phyloP scores from a whole-genome alignment of 2,113 vertebrate species.

The Urocynchramus pylzowi region DNA sequence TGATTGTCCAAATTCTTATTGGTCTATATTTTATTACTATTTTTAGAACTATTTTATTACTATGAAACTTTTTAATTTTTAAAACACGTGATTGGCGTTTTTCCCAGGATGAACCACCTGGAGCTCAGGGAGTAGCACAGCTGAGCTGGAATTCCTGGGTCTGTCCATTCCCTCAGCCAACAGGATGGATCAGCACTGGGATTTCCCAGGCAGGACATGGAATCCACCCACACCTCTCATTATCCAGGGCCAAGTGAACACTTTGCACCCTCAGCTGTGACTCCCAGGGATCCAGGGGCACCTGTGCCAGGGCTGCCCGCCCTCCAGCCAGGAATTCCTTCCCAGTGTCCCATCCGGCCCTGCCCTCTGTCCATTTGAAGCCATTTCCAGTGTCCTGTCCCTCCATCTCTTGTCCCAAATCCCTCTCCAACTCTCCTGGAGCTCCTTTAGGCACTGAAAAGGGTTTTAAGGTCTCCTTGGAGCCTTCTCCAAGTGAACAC shows the following conservation, averaged over 20 bases:
- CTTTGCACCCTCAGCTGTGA: not conserved
- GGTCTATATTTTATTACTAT: too few species aligned
- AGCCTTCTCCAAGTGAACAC: not conserved
- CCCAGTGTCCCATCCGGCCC: fast-evolving
- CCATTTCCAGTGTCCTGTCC: not conserved
- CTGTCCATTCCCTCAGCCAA: not conserved
- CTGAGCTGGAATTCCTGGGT: not conserved
- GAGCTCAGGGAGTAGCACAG: not conserved
- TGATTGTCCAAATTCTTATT: too few species aligned
- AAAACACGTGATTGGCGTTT: too few species aligned
- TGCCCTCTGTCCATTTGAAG: not conserved
- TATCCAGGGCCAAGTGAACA: not conserved
- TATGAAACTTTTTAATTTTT: too few species aligned
- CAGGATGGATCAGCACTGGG: not conserved
- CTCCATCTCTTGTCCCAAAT: not conserved
- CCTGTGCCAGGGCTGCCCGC: not conserved
- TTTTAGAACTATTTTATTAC: too few species aligned
- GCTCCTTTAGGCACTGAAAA: not conserved
- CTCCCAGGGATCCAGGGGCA: not conserved
- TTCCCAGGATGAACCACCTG: not conserved
- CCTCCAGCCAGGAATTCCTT: not conserved
- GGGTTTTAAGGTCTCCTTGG: fast-evolving
- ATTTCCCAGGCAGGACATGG: not conserved
- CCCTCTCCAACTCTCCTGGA: not conserved
- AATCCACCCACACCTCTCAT: fast-evolving